Percentiles rank a stretch among this genome's conserved stretches.
These are phyloP conservation scores for Theocolax elegans DNA, from an alignment of 1,140 invertebrate genomes.

Conservation along the genomic window DNA sequence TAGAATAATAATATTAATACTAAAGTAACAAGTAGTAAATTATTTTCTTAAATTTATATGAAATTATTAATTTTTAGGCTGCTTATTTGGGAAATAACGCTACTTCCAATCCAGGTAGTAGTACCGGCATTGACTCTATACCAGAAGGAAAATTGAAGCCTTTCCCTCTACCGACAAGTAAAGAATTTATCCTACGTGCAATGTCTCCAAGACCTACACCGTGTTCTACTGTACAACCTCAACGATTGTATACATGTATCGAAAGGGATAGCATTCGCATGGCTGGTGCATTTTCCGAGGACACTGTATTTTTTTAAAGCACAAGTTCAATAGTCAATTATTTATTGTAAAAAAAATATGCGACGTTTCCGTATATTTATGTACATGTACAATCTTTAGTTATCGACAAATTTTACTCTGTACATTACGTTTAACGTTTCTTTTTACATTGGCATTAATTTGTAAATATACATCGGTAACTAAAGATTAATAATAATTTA, in stretches of 20 bases:
- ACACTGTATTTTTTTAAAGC: constrained; percentile 74
- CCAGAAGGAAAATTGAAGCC: constrained; percentile 50
- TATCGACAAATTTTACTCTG: not conserved
- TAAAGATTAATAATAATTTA: no score
- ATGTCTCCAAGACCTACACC: constrained; percentile 72
- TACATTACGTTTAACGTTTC: constrained; percentile 5
- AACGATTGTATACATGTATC: constrained; percentile 75
- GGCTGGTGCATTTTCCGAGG: constrained; percentile 78
- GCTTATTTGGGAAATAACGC: constrained; percentile 58
- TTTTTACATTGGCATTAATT: no score
- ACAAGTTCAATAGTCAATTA: not conserved
- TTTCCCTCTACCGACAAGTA: constrained; percentile 71
- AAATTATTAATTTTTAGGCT: constrained; percentile 48
- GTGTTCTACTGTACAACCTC: constrained; percentile 72
- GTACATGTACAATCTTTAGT: not conserved
- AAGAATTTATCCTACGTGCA: constrained; percentile 78
- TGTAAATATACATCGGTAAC: no score
- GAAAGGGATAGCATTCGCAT: constrained; percentile 74
- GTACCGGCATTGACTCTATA: constrained; percentile 41
- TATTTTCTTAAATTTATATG: not conserved
- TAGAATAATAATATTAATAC: no score
- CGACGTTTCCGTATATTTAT: not conserved
- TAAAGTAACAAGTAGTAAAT: no score
- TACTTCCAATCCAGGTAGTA: no score
- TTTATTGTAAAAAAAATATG: not conserved